Conservation (phyloP, 2,113 vertebrate genomes). For the Smithornis capensis region DNA sequence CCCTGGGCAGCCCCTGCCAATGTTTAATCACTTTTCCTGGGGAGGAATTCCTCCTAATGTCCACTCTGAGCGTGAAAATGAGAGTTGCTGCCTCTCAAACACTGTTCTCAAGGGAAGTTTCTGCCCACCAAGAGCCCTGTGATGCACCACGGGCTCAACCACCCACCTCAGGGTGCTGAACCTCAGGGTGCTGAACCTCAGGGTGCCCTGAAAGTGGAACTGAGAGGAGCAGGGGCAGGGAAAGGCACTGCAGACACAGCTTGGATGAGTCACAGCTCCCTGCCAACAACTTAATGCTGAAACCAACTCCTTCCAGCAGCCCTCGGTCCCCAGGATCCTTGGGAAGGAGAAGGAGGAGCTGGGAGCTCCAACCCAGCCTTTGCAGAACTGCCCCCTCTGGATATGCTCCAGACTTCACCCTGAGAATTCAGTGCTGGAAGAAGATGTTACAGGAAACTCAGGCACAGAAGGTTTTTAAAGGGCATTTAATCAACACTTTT, state of each 20-base stretch:
- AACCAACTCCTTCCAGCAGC: not conserved
- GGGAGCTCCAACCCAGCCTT: not conserved
- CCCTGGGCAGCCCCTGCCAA: not conserved
- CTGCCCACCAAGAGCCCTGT: not conserved
- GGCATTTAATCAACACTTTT: not conserved
- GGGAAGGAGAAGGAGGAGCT: not conserved
- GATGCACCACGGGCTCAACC: not conserved
- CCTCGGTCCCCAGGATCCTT: fast-evolving
- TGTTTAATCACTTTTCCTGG: fast-evolving
- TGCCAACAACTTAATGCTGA: not conserved
- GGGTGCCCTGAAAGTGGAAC: not conserved
- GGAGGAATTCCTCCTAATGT: not conserved
- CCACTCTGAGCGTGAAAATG: not conserved
- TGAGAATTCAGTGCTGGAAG: not conserved
- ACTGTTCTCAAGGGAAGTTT: not conserved
- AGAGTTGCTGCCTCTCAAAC: not conserved
- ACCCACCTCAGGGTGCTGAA: not conserved
- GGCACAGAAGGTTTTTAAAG: not conserved
- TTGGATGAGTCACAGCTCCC: not conserved
- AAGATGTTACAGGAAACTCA: not conserved
- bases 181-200: not conserved
- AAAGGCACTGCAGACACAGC: not conserved
- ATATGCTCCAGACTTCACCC: not conserved
- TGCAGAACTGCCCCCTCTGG: not conserved
- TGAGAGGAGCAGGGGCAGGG: not conserved